Evolutionary conservation across 2,888 invertebrate species (phyloP), one percentile per base, ranked within the genome.

Genomic region (Sycophila texana): DNA sequence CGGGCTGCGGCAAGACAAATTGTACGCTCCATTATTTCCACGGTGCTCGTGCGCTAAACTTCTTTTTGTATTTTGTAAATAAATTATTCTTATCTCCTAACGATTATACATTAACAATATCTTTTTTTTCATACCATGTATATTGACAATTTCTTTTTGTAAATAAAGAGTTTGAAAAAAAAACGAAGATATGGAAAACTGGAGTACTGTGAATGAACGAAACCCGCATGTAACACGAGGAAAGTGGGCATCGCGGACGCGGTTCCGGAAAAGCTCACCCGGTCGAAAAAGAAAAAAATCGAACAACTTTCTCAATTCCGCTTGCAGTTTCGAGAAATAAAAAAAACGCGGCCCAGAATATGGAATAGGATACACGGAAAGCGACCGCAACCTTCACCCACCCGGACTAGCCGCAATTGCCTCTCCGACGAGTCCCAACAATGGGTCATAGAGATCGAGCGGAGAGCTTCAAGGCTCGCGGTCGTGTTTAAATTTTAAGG

Each of bases 81-180:
- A 87, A 85, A 85, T 86, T 85, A 85, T 83, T 84, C 57, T 16
- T 78, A 78, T 18, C 55, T 49, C 20, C 30, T 66, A 68, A 72
- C 67, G 66, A 60, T 18, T 60, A 2, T 68, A 74, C 66, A 30
- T 51, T 39, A 68, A 76, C 20, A 80, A 82, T n/a, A 79, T 81
- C 78, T 81, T 55, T 77, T 70, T 58, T 65, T 79, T 75, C 74
- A 75, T 39, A 81, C 63, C 83, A 82, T 83, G 82, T 81, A 80
- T 82, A 84, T 82, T 81, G 78, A 63, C 74, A 82, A 83, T 83
- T 84, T 39, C 39, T 39, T 39, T 86, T 86, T 87, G 87, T 87
- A 87, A 87, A 87, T 87, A 87, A 87, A 87, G 71, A 79, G 74
- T 74, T 66, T 63, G 66, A 84, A 83, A 80, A 74, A n/a, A 63